These are phyloP conservation scores for Drosophila nannoptera DNA, from an alignment of 1,140 invertebrate species.

Conservation along the genomic window DNA sequence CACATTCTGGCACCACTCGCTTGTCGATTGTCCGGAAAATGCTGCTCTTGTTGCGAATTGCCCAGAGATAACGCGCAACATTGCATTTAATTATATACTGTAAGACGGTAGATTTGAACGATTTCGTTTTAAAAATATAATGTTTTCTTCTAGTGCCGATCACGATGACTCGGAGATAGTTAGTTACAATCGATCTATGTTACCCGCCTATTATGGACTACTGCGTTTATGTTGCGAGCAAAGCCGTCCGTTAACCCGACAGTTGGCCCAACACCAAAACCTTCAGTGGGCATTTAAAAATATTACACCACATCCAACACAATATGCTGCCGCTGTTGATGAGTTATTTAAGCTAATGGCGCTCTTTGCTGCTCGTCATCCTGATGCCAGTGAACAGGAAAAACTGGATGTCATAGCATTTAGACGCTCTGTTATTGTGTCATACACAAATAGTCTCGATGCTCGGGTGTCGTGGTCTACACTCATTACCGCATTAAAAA, in stretches of 20 bases:
- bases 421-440: constrained; percentile 88
- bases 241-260: constrained; percentile 89
- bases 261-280: constrained; percentile 94
- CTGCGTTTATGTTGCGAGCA: constrained; percentile 93
- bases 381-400: constrained; percentile 88
- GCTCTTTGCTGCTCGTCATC: constrained; percentile 87
- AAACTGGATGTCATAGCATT: constrained; percentile 90
- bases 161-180: constrained; percentile 97
- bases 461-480: constrained; percentile 84
- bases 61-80: constrained; percentile 88
- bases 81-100: constrained; percentile 98
- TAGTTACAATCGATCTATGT: constrained; percentile 94
- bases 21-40: constrained; percentile 94
- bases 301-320: constrained; percentile 94
- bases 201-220: constrained; percentile 96
- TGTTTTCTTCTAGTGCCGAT: constrained; percentile 85
- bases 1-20: constrained; percentile 95
- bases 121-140: constrained; percentile 8
- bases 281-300: constrained; percentile 98
- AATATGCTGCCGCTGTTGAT: constrained; percentile 93
- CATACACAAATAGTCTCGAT: constrained; percentile 86
- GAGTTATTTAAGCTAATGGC: constrained; percentile 94
- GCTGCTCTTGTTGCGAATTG: constrained; percentile 90
- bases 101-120: constrained; percentile 80
- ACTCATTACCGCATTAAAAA: constrained; percentile 91